Evolutionary conservation across 2,888 invertebrate species (phyloP), one percentile per base, ranked within the genome.

Genomic region (Brenthis hecate): DNA sequence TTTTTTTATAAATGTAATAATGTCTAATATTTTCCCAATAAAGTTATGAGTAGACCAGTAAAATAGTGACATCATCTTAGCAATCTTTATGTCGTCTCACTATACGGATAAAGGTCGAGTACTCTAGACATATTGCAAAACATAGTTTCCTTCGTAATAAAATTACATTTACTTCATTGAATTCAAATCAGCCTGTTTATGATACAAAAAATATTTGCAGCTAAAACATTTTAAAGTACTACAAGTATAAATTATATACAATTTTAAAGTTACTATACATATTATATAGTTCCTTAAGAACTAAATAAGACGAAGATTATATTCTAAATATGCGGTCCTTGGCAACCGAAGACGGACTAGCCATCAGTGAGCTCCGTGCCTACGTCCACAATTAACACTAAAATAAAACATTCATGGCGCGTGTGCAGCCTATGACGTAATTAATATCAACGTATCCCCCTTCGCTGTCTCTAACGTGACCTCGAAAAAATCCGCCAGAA

Each of bases 401-500:
- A 78, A 79, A 76, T 77, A 75, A 77, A 76, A 77, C 73, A 76
- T 78, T 75, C 74, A 73, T 65, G 74, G 73, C 78, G 79, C 78
- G 78, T 80, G 80, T 79, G 77, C 79, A 80, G 78, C 77, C 77
- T 75, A 77, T 86, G 85, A 86, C 83, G 83, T 84, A 84, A 83
- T 75, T 74, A 77, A 81, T 82, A 81, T 81, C 78, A 78, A 78
- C 76, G 76, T 75, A 75, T 80, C 77, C 32, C 60, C 74, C 73
- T 75, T 77, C 77, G 77, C 77, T 76, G 80, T 80, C 80, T 80
- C 77, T 78, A 78, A 76, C 75, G 73, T 82, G 89, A 87, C 89
- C 90, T 88, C 87, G 87, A 86, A 86, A 84, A 81, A 80, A 78
- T 83, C 81, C 81, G 81, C 74, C 80, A 80, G 80, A 82, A 79